phyloP scores from a whole-genome alignment of 2,888 invertebrate species.

The Drosophila helvetica region DNA sequence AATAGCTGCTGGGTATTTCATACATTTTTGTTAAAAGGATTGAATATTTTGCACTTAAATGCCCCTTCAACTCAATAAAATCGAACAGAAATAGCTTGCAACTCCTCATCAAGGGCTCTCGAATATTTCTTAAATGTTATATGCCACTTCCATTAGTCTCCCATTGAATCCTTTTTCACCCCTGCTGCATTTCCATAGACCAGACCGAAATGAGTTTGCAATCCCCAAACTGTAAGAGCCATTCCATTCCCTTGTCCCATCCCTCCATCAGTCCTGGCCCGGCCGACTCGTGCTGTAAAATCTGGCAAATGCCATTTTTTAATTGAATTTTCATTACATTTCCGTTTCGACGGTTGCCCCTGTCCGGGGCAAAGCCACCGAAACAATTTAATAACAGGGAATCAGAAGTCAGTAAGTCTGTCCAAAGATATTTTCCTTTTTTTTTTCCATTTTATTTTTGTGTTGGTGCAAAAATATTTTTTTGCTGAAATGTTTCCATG shows the following conservation, averaged over 20 bases:
- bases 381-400: constrained; percentile 66
- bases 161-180: constrained; percentile 32
- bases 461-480: constrained; percentile 35
- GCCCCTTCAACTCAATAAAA: neutral
- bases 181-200: constrained; percentile 24
- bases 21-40: neutral
- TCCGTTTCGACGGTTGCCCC: constrained; percentile 62
- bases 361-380: constrained; percentile 36
- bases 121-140: constrained; percentile 2
- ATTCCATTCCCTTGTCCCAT: constrained; percentile 13
- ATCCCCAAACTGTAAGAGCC: constrained; percentile 39
- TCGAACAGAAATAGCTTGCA: neutral
- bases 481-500: constrained; percentile 35
- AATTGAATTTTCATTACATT: constrained; percentile 78
- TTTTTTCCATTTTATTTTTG: constrained; percentile 24
- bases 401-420: constrained; percentile 55
- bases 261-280: constrained; percentile 8
- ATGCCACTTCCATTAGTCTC: constrained; percentile 6
- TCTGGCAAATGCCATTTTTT: constrained; percentile 75
- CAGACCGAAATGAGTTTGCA: constrained; percentile 38
- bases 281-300: constrained; percentile 50
- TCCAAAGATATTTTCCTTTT: constrained; percentile 32
- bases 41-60: neutral
- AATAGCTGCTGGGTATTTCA: neutral
- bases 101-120: neutral